Conservation (phyloP, 2,888 invertebrate genomes). For the Drosophila ustulata region DNA sequence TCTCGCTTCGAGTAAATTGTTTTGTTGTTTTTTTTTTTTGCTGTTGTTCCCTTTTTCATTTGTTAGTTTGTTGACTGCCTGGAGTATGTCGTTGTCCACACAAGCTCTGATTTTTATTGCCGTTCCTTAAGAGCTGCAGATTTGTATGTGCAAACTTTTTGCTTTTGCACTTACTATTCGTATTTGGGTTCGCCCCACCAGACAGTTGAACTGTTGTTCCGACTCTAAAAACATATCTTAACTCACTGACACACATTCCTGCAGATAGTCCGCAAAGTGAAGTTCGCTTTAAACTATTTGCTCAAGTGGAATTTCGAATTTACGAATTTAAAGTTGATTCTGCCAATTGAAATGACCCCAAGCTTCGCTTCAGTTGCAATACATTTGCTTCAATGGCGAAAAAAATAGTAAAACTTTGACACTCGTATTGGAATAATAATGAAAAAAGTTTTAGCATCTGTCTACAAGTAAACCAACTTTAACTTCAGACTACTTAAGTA, state of each 20-base stretch:
- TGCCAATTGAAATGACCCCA: conserved; percentile 2
- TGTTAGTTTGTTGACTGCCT: conserved; percentile 27
- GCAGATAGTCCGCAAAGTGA: background rate
- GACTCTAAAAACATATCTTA: conserved; percentile 8
- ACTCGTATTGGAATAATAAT: background rate
- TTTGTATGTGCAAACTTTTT: conserved; percentile 44
- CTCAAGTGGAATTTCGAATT: conserved; percentile 25
- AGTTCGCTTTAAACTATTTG: conserved; percentile 32
- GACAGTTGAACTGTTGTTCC: conserved; percentile 8
- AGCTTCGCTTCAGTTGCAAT: background rate
- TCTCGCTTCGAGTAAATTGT: conserved; percentile 38
- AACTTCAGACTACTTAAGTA: background rate
- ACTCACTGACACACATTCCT: conserved; percentile 9
- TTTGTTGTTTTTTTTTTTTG: conserved; percentile 5
- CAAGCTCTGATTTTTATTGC: conserved; percentile 68
- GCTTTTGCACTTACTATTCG: background rate
- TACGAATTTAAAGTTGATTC: conserved; percentile 10
- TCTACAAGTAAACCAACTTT: background rate
- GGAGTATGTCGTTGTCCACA: conserved; percentile 29
- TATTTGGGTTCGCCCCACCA: conserved; percentile 9
- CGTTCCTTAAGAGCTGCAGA: conserved; percentile 45
- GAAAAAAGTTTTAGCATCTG: background rate
- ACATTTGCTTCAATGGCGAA: background rate
- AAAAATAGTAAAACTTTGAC: background rate
- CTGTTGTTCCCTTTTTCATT: conserved; percentile 20